A percentile compares a stretch with the other conserved stretches of the same genome.
Evolutionary conservation across 1,140 invertebrate species (phyloP).

Genomic region (Sarcophaga peregrina): DNA sequence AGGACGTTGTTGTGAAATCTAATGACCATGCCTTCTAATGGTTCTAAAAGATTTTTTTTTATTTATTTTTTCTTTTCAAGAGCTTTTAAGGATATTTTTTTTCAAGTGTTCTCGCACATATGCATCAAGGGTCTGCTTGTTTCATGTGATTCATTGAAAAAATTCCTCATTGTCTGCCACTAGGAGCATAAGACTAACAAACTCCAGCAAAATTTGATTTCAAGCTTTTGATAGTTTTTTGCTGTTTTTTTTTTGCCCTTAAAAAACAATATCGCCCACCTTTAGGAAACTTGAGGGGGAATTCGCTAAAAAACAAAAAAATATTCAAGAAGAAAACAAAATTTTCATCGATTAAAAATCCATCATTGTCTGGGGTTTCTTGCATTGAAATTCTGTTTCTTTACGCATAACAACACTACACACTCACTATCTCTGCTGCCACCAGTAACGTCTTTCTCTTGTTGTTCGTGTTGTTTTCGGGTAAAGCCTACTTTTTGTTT

Average conservation of each 20-base stretch:
- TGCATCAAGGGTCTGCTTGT: no score
- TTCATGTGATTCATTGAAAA: not conserved
- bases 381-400: not conserved
- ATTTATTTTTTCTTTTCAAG: no score
- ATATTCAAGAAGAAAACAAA: not conserved
- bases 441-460: not conserved
- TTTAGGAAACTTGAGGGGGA: not conserved
- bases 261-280: not conserved
- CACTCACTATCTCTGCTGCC: no score
- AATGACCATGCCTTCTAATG: no score
- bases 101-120: no score
- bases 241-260: not conserved
- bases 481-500: constrained; percentile 9
- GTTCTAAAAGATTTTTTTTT: no score
- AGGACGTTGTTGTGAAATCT: no score
- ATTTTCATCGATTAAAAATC: constrained; percentile 1
- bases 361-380: not conserved
- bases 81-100: no score
- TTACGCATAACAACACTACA: constrained; percentile 1
- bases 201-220: not conserved
- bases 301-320: not conserved
- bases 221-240: not conserved
- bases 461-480: not conserved
- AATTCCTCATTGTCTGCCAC: not conserved
- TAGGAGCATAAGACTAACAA: not conserved